These are phyloP conservation scores for Sipha maydis DNA, from an alignment of 2,888 invertebrate genomes.

Conservation along the genomic window DNA sequence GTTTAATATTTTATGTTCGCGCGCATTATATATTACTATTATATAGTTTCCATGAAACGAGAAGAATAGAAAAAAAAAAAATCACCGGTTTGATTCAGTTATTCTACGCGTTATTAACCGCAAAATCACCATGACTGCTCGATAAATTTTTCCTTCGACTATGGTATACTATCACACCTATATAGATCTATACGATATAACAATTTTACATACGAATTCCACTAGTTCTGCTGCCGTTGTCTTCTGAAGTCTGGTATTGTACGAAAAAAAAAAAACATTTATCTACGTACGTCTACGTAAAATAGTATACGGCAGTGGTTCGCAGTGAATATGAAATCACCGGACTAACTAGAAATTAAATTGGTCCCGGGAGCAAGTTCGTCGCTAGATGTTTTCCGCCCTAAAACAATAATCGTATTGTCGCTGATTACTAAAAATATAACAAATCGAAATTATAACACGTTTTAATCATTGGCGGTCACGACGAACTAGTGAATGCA, in stretches of 20 bases:
- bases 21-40: not conserved
- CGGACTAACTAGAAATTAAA: no score
- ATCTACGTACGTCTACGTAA: no score
- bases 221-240: not conserved
- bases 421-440: no score
- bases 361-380: no score
- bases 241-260: not conserved
- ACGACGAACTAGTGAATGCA: no score
- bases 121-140: constrained; percentile 13
- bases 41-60: not conserved
- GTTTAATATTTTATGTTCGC: not conserved
- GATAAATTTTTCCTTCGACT: not conserved
- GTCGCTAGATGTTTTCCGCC: no score
- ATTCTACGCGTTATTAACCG: constrained; percentile 2
- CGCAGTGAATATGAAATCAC: no score
- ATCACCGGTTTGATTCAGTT: constrained; percentile 8
- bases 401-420: no score
- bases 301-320: no score
- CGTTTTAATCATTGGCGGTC: no score
- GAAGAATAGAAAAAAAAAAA: not conserved
- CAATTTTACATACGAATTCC: not conserved
- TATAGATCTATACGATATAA: not conserved
- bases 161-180: not conserved
- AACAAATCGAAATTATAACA: no score
- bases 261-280: no score